Conservation (phyloP, 2,888 invertebrate genomes). For the Cabera pusaria region DNA sequence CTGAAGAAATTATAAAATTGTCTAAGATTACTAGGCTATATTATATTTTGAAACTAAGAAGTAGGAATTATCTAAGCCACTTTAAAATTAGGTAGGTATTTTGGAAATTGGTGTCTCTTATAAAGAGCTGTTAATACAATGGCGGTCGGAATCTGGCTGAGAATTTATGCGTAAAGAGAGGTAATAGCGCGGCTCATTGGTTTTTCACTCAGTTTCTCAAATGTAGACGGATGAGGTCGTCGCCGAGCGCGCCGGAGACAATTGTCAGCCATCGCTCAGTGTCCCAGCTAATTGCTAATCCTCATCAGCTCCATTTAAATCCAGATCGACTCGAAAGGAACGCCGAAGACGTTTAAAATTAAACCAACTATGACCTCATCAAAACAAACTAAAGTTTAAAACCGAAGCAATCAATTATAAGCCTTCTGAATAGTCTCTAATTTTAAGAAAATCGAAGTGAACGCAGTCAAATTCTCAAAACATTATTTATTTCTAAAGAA, state of each 20-base stretch:
- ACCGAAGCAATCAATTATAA: constrained; percentile 12
- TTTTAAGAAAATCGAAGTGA: constrained; percentile 23
- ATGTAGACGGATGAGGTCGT: constrained; percentile 77
- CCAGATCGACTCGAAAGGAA: constrained; percentile 62
- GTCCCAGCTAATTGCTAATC: constrained; percentile 80
- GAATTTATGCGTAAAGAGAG: constrained; percentile 37
- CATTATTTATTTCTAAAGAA: constrained; percentile 37
- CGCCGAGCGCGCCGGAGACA: constrained; percentile 66
- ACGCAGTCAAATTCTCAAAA: constrained; percentile 29
- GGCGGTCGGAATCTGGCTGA: constrained; percentile 19
- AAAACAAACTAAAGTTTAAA: constrained; percentile 9
- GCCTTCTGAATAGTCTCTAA: constrained; percentile 17
- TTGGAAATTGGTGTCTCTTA: no score
- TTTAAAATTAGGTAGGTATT: no score
- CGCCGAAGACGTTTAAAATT: constrained; percentile 59
- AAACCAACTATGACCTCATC: constrained; percentile 46
- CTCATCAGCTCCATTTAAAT: constrained; percentile 77
- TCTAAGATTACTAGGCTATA: no score
- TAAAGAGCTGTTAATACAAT: constrained; percentile 20
- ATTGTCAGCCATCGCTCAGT: constrained; percentile 78
- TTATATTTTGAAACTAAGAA: no score
- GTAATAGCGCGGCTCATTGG: constrained; percentile 79
- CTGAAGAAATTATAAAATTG: no score
- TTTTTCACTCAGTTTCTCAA: constrained; percentile 78
- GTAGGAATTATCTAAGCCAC: no score